A percentile compares a stretch with the other conserved stretches of the same genome.
These are phyloP conservation scores for Notiomystis cincta DNA, from an alignment of 2,113 vertebrate species.

Conservation along the genomic window DNA sequence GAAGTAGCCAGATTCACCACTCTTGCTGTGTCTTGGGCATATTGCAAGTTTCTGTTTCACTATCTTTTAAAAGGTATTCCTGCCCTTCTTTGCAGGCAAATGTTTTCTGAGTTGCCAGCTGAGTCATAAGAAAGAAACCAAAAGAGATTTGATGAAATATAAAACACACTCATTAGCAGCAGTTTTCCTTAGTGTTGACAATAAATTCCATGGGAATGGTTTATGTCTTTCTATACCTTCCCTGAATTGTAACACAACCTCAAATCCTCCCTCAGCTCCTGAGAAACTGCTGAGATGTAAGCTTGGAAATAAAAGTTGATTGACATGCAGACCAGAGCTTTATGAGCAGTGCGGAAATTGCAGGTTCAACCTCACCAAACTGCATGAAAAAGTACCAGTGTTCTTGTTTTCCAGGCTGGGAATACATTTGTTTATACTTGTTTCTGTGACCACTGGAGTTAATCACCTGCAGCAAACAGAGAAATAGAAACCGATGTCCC, in stretches of 20 bases:
- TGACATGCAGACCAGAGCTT: constrained; percentile 43
- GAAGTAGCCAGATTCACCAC: background rate
- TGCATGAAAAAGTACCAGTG: background rate
- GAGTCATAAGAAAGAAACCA: constrained; percentile 50
- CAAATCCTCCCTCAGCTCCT: constrained; percentile 6
- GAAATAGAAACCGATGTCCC: background rate
- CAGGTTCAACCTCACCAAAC: constrained; percentile 9
- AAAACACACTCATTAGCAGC: constrained; percentile 60
- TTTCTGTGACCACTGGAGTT: constrained; percentile 18
- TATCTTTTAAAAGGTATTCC: constrained; percentile 9
- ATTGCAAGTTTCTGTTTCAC: background rate
- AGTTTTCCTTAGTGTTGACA: constrained; percentile 67
- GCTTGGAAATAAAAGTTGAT: constrained; percentile 64
- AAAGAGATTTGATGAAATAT: constrained; percentile 66
- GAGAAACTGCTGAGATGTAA: constrained; percentile 66
- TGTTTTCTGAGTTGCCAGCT: constrained; percentile 47
- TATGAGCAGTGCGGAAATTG: constrained; percentile 10
- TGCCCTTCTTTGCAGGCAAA: background rate
- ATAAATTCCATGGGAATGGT: constrained; percentile 64
- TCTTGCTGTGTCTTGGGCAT: background rate
- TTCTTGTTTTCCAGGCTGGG: background rate
- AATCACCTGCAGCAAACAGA: constrained; percentile 13
- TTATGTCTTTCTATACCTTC: constrained; percentile 67
- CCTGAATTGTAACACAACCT: constrained; percentile 42
- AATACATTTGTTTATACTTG: constrained; percentile 11